Evolutionary conservation across 2,797 vertebrate genomes (phyloP).

Genomic region (Propithecus deckenii): DNA sequence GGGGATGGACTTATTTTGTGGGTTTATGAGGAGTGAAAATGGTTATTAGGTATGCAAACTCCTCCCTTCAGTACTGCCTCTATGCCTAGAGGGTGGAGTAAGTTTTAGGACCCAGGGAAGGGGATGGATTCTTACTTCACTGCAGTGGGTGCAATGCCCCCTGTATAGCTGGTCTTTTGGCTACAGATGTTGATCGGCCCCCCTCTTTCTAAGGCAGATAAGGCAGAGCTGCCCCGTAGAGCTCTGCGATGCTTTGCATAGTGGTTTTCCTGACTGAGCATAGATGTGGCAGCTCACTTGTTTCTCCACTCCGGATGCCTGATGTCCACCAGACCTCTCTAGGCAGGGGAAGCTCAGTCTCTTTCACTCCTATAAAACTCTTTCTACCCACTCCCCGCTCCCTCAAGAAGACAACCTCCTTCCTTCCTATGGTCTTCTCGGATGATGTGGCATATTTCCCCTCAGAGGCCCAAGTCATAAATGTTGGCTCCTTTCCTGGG

Average conservation of each 20-base stretch:
- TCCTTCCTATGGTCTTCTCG: neutral
- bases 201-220: neutral
- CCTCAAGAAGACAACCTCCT: neutral
- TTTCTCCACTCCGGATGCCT: neutral
- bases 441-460: no score
- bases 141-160: neutral
- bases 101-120: neutral
- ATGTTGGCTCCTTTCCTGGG: neutral
- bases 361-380: neutral
- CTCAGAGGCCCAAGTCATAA: neutral
- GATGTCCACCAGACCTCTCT: neutral
- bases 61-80: neutral
- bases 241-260: accelerated
- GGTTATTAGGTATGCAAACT: neutral
- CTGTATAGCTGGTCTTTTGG: neutral
- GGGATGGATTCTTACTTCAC: neutral
- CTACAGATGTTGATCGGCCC: neutral
- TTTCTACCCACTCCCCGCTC: accelerated
- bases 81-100: neutral
- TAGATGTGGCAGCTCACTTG: accelerated
- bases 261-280: neutral
- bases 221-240: accelerated
- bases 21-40: neutral
- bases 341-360: neutral
- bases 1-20: neutral